Evolutionary conservation across 2,113 vertebrate genomes (phyloP), one percentile per base, ranked within the genome.

Genomic region (Cheilinus undulatus): DNA sequence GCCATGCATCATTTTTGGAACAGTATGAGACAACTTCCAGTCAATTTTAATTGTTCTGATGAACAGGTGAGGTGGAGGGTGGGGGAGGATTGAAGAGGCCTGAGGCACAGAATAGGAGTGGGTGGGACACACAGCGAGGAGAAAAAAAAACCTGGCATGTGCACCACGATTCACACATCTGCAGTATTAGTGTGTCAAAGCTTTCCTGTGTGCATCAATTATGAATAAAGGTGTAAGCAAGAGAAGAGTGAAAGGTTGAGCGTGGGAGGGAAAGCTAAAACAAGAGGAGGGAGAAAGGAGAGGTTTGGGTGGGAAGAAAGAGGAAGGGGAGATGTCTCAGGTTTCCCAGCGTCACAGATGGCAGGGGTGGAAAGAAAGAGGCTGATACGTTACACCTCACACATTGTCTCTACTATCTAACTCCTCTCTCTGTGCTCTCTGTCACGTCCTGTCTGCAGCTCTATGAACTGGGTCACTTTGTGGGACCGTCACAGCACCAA

Each of bases 321-420:
- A 80, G 83, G 70, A 78, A 73, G 71, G 84, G 68, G 76, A 80
- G 82, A 70, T 42, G 51, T 89, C 84, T 93, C 92, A 54, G 77
- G 87, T 94, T 94, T 90, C 93, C 65, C 76, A 66, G 54, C 45
- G 70, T 84, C 91, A 92, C 93, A 93, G 91, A 93, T 93, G 92
- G 92, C 80, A 88, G 88, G 70, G 86, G 87, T 75, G 77, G 79
- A 88, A 78, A 91, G 86, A 89, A 88, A 89, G 83, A 78, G 78
- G 54, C 81, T 75, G 90, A 89, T 85, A 91, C 75, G 85, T 81
- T 90, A 93, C 87, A 93, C 91, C 87, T 78, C 38, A 58, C 65
- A 82, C 84, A 90, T 92, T 92, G 92, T 93, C 81, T 79, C 52
- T 54, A 14, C 82, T 83, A 82, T 91, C 83, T 84, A 67, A 76